A percentile compares a stretch with the other conserved stretches of the same genome.
phyloP scores from a whole-genome alignment of 2,888 invertebrate species.

The Caenorhabditis sp. region DNA sequence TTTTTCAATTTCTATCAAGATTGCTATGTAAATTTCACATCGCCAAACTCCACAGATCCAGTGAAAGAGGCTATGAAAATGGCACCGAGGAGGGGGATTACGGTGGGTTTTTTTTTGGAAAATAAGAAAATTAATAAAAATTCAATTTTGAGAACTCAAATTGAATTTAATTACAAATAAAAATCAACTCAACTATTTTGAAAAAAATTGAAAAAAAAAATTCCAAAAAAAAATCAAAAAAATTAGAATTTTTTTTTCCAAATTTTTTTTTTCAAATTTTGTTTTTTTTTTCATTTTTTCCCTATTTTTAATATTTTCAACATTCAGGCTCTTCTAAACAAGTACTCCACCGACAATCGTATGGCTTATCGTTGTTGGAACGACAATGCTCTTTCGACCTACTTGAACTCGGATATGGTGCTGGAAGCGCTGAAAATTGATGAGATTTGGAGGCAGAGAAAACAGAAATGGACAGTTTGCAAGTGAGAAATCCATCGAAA shows the following conservation, averaged over 20 bases:
- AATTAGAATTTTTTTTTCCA: too few relatives aligned
- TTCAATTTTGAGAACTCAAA: too few relatives aligned
- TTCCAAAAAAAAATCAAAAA: not conserved
- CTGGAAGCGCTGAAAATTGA: constrained; percentile 59
- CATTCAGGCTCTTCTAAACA: constrained; percentile 40
- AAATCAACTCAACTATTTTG: too few relatives aligned
- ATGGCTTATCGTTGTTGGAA: constrained; percentile 60
- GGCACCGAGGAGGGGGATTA: constrained; percentile 30
- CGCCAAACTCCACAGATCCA: constrained; percentile 46
- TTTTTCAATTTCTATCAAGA: constrained; percentile 68
- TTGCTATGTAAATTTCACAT: constrained; percentile 60
- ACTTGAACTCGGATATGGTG: constrained; percentile 25
- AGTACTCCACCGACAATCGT: constrained; percentile 59
- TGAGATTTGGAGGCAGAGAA: constrained; percentile 45
- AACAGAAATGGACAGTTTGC: constrained; percentile 64
- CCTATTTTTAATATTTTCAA: too few relatives aligned
- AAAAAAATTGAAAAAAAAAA: not conserved
- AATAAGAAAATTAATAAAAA: too few relatives aligned
- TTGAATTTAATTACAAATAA: too few relatives aligned
- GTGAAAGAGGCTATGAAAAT: constrained; percentile 38
- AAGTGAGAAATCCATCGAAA: constrained; percentile 39
- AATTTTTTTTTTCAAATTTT: too few relatives aligned
- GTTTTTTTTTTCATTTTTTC: too few relatives aligned
- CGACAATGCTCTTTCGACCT: constrained; percentile 43
- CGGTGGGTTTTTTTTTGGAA: constrained; percentile 9